phyloP scores from a whole-genome alignment of 1,140 invertebrate species.

The Amyelois transitella region DNA sequence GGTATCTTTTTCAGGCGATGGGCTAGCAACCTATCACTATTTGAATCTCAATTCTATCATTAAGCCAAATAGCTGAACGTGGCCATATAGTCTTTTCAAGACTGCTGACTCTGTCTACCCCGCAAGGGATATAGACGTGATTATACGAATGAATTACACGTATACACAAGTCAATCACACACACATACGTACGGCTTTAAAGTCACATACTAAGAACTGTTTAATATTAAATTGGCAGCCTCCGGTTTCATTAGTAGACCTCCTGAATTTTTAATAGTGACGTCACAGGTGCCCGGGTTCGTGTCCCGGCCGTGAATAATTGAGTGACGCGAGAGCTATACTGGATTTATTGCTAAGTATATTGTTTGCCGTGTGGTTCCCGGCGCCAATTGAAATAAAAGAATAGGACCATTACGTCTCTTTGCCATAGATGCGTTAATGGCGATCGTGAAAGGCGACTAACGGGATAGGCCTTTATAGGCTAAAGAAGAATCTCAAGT shows the following conservation, averaged over 20 bases:
- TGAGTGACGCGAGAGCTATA: neutral
- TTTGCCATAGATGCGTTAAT: neutral
- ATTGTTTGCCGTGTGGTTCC: neutral
- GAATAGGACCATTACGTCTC: neutral
- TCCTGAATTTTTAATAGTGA: constrained; percentile 7
- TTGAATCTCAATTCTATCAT: too few species aligned
- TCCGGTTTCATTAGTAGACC: constrained; percentile 10
- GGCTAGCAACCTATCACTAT: too few species aligned
- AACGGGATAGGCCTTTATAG: too few species aligned
- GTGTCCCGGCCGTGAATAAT: neutral
- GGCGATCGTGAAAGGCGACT: too few species aligned
- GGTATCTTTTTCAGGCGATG: too few species aligned
- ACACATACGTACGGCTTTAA: neutral
- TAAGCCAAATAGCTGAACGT: too few species aligned
- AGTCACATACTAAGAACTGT: neutral
- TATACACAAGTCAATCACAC: too few species aligned
- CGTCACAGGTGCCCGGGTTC: neutral
- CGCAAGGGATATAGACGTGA: too few species aligned
- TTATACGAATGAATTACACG: too few species aligned
- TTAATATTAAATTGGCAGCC: constrained; percentile 5
- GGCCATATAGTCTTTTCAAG: too few species aligned
- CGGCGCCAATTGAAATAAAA: neutral
- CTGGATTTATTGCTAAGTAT: neutral
- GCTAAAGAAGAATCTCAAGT: too few species aligned
- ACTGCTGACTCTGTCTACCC: too few species aligned